Conservation (phyloP, 2,113 vertebrate species). For the Desmodus rotundus region DNA sequence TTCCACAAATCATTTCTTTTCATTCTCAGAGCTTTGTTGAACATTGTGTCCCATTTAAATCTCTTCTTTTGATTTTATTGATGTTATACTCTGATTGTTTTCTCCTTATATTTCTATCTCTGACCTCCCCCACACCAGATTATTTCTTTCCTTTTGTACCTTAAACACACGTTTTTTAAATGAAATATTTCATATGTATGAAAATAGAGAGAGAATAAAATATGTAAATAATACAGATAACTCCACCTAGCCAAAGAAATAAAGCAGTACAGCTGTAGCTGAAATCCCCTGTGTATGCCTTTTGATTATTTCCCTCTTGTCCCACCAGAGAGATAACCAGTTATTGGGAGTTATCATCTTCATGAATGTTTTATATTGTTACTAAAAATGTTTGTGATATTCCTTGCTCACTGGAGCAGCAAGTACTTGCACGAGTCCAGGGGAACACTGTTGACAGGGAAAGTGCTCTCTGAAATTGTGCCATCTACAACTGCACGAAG, state of each 20-base stretch:
- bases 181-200: background rate
- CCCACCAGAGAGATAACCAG: background rate
- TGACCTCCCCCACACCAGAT: background rate
- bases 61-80: background rate
- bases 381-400: background rate
- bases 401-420: background rate
- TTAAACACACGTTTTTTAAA: background rate
- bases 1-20: conserved; percentile 15
- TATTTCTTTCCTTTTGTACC: background rate
- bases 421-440: background rate
- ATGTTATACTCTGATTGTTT: background rate
- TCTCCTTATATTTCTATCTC: background rate
- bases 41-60: background rate
- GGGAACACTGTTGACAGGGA: background rate
- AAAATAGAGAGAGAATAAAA: background rate
- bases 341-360: background rate
- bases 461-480: background rate
- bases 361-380: background rate
- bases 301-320: background rate
- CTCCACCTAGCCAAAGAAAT: background rate
- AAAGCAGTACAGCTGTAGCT: background rate
- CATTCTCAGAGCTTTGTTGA: background rate
- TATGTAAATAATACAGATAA: background rate
- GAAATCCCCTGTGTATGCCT: background rate
- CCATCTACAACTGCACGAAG: background rate